Percentiles rank a stretch among this genome's conserved stretches.
Conservation (phyloP, 92 coral and sea anemone species). For the Montipora capitata region DNA sequence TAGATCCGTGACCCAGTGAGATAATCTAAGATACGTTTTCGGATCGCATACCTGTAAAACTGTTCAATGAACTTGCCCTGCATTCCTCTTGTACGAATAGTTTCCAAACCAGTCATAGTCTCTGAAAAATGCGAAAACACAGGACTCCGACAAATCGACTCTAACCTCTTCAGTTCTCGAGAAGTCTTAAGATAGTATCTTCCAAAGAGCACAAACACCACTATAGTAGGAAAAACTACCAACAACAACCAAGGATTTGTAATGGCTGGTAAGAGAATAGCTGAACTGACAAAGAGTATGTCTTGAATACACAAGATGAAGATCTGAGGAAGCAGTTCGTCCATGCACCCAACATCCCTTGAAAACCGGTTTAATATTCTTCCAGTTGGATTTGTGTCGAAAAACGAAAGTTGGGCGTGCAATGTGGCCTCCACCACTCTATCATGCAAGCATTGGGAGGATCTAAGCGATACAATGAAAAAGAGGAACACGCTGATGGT, state of each 20-base stretch:
- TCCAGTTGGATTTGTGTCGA: constrained; percentile 7
- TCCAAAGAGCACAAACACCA: neutral
- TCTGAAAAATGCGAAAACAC: constrained; percentile 33
- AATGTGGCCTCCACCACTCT: constrained; percentile 1
- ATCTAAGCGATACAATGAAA: neutral
- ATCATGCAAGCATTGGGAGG: constrained; percentile 12
- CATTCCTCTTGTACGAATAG: constrained; percentile 34
- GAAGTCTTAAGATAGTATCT: constrained; percentile 23
- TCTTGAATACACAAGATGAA: constrained; percentile 1
- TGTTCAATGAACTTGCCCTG: neutral
- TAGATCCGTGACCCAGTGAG: too few species aligned
- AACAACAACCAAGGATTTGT: constrained; percentile 37
- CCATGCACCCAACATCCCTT: constrained; percentile 25
- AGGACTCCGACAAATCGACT: constrained; percentile 26
- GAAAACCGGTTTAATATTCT: constrained; percentile 19
- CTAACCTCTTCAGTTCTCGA: constrained; percentile 28
- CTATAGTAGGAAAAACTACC: neutral
- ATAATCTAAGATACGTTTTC: too few species aligned
- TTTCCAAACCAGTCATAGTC: constrained; percentile 23
- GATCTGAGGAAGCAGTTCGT: constrained; percentile 4
- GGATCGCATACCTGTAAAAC: constrained; percentile 4
- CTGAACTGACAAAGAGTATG: neutral
- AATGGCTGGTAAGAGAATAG: constrained; percentile 9
- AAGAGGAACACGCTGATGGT: neutral
- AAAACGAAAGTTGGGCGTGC: neutral